phyloP scores from a whole-genome alignment of 2,888 invertebrate genomes.

The Stramonita haemastoma region DNA sequence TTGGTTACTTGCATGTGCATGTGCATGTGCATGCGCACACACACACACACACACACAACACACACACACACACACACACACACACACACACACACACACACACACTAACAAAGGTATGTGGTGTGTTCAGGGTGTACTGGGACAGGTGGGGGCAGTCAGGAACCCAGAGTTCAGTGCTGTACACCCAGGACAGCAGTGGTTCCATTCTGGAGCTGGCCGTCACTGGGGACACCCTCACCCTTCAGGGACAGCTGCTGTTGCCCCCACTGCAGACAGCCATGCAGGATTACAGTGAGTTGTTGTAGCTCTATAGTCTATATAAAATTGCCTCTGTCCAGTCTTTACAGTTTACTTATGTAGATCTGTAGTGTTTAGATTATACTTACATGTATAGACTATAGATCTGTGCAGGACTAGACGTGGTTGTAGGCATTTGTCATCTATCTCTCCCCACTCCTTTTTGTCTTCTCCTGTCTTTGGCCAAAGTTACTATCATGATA shows the following conservation, averaged over 20 bases:
- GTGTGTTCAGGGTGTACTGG: constrained; percentile 36
- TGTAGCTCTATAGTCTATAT: no score
- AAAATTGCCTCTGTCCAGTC: neutral
- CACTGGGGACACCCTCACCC: neutral
- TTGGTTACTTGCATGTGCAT: neutral
- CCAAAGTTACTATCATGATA: no score
- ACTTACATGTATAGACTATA: no score
- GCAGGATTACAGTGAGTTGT: constrained; percentile 27
- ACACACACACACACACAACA: no score
- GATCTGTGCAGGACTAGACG: no score
- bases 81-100: neutral
- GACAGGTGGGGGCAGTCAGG: neutral
- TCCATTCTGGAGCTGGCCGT: constrained; percentile 27
- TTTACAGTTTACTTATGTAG: neutral
- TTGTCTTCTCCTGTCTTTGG: no score
- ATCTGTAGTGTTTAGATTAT: no score
- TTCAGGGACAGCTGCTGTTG: constrained; percentile 25
- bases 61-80: neutral
- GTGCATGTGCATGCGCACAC: no score
- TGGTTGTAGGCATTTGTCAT: no score
- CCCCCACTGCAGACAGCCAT: constrained; percentile 27
- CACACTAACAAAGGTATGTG: neutral
- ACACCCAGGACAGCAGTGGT: constrained; percentile 6
- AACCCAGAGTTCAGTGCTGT: neutral
- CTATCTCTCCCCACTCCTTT: no score